Evolutionary conservation across 2,113 vertebrate species (phyloP).

Genomic region (Calypte anna): DNA sequence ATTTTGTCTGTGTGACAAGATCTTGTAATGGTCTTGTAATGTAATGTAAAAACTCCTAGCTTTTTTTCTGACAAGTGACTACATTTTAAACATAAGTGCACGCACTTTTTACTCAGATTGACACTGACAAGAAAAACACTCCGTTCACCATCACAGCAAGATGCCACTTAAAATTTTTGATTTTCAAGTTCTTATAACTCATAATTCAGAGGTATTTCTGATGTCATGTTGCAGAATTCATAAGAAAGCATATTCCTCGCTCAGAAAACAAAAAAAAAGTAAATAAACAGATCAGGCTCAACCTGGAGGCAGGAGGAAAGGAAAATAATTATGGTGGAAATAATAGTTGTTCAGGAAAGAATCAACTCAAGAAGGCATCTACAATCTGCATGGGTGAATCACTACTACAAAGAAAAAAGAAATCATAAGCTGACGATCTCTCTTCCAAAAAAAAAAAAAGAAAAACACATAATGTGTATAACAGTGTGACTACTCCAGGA

Average conservation of each 20-base stretch:
- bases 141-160: not conserved
- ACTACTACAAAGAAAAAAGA: not conserved
- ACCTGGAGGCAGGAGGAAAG: not conserved
- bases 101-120: not conserved
- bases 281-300: not conserved
- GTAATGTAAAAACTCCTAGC: too few species aligned
- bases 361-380: not conserved
- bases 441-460: not conserved
- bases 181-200: not conserved
- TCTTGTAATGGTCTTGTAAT: not conserved
- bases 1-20: constrained; percentile 24
- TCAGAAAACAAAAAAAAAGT: not conserved
- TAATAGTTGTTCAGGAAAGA: not conserved
- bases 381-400: not conserved
- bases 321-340: not conserved
- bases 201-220: constrained; percentile 5
- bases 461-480: not conserved
- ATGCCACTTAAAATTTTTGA: not conserved
- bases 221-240: not conserved
- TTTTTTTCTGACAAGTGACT: constrained; percentile 35
- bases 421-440: not conserved
- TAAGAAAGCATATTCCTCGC: not conserved
- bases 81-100: not conserved
- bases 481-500: not conserved
- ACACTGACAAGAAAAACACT: constrained; percentile 33